Evolutionary conservation across 2,888 invertebrate species (phyloP), one percentile per base, ranked within the genome.

Genomic region (Phengaris alcon): DNA sequence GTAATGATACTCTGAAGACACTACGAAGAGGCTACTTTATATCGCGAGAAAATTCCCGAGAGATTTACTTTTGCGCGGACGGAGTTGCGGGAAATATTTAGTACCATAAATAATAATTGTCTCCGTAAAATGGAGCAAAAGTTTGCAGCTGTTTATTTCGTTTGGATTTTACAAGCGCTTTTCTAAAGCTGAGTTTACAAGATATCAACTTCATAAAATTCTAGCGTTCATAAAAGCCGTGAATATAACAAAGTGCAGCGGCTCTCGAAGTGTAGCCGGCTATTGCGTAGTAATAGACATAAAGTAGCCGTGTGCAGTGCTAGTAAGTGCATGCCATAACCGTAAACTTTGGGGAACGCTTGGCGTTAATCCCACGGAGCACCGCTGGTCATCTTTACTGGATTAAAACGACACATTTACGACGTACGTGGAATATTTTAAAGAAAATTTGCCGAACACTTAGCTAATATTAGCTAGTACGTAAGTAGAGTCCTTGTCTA

Each of bases 241-340:
- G 68, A 70, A 76, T 68, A 77, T 72, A 73, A 76, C 74, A 77
- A 74, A 75, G 73, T 76, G 73, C 78, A 78, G 76, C 76, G 78
- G 76, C 76, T 74, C 75, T 76, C 76, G 73, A 75, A 76, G 77
- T 68, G 76, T 77, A 77, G 76, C 82, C 79, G 81, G 77, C 82
- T 82, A 82, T 81, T 79, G 81, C 80, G 82, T 83, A 84, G 85
- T 86, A 84, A 84, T 84, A 80, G 81, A 83, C 83, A 86, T 86
- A 85, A 86, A 85, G 80, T 84, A 82, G 80, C 82, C 81, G 79
- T 78, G 82, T 83, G 81, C 81, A 82, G 81, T 82, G 84, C 82
- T 82, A 82, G 84, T 85, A 84, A 87, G 84, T 85, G 86, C 84
- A 84, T 80, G 84, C 83, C 84, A 87, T 88, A 87, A 88, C 82